Base-by-base conservation (phyloP, 2,888 invertebrate species). In the Dynastes tityus region DNA sequence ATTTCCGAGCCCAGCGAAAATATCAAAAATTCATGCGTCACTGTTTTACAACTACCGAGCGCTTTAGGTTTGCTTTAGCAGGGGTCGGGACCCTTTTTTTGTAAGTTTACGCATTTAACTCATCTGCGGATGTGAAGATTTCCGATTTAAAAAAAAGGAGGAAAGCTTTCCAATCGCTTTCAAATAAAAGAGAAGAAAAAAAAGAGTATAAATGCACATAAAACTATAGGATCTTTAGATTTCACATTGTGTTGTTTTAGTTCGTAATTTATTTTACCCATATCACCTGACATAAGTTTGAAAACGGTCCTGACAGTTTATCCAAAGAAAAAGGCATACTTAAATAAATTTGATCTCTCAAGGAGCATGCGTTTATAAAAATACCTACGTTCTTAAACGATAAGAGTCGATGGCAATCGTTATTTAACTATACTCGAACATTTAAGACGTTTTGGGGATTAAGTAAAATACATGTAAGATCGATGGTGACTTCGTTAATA, bases 201-300 rank as follows among this genome's bases (percentile, higher is more conserved):
- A 82, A 16, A 3, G 5, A 55, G 16, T 81, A 80, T 80, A 83
- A 81, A 83, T 80, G 74, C 77, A 78, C 77, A 76, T 78, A 77
- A 67, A 80, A 80, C 61, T 78, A 78, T 73, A 53, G 76, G 32
- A 58, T 22, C 71, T 16, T 71, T 71, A 71, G 71, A 22, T 71
- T 71, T 58, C 55, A 71, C 55, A 71, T 71, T 71, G 37, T 58
- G 71, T 71, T 71, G 71, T 71, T 58, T 71, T 71, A 71, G 51
- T 58, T 71, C 55, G 55, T 71, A 71, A 71, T 71, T 71, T 71
- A 71, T 71, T 71, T 71, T 71, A 58, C 71, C 71, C 71, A 13
- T 37, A 55, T 71, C 71, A 40, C 71, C 71, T 58, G 37, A 71
- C 58, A 40, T 51, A 58, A 58, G 55, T 71, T 71, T 71, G 71